Evolutionary conservation across 1,140 invertebrate species (phyloP), one percentile per base, ranked within the genome.

Genomic region (Brachionus asplanchnoidis): DNA sequence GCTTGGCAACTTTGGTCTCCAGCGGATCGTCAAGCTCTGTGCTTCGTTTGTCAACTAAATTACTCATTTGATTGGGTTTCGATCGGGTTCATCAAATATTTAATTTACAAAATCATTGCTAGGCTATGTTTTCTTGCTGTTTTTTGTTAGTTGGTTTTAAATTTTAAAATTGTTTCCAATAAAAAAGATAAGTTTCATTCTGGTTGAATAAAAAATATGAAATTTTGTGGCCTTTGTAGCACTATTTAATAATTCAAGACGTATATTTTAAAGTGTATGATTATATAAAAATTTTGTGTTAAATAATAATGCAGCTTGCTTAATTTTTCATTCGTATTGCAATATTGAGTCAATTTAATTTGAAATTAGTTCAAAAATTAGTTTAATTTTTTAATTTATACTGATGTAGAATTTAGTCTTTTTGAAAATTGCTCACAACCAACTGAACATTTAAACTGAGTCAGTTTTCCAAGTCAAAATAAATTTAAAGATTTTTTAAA

Each of bases 291-390:
- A 23, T 40, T 70, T 70, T 70, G 14, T 70, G 26, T 36, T 70
- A 23, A 32, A 28, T 70, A 70, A 36, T 32, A 14, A 36, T 36
- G 14, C 23, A 68, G 26, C 28, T 32, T 32, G 65, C 32, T 68
- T 26, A 68, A 73, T 73, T 12, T 14, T 77, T 20, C 40, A 32
- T 50, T 26, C 8, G 32, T 77, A 77, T 77, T 77, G 73, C 73
- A 77, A 77, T 50, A 77, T 77, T 77, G 73, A 77, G 44, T 77
- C 73, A 77, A 77, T 73, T 73, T 68, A 11, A 44, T 75, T 75
- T 40, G 17, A 75, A 75, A 75, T 75, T 75, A 70, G 5, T 40
- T 70, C 66, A 70, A 70, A 68, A 70, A 70, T 70, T 60, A 60
- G 17, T 60, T 9, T 20, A 60, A n/a, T 53, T 53, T 50, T 60